Evolutionary conservation across 2,797 vertebrate species (phyloP).

Genomic region (Danionella dracula): DNA sequence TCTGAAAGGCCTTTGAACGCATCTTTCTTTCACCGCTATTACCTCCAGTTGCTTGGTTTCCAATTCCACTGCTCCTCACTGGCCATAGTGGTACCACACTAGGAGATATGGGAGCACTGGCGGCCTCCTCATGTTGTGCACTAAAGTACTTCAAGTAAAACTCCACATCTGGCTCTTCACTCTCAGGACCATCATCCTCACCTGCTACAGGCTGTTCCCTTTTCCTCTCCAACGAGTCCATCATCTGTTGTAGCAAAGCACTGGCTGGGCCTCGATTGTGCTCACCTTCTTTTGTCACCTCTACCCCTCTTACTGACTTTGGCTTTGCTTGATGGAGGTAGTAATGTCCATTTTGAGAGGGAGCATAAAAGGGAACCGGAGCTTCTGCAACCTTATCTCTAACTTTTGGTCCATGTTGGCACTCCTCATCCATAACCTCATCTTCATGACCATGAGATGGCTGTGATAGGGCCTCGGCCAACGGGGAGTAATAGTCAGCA

Average conservation of each 20-base stretch:
- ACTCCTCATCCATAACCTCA: conserved; percentile 79
- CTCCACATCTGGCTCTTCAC: conserved; percentile 86
- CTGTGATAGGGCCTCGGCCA: conserved; percentile 74
- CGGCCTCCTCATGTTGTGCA: conserved; percentile 75
- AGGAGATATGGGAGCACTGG: conserved; percentile 69
- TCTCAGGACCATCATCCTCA: conserved; percentile 78
- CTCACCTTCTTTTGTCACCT: conserved; percentile 62
- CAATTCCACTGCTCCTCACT: conserved; percentile 57
- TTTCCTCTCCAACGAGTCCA: conserved; percentile 86
- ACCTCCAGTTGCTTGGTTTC: conserved; percentile 50
- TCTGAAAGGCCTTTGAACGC: conserved; percentile 98
- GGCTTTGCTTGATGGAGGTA: conserved; percentile 69
- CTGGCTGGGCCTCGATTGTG: conserved; percentile 83
- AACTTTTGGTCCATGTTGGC: conserved; percentile 67
- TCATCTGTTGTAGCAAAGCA: conserved; percentile 91
- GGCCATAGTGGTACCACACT: conserved; percentile 66
- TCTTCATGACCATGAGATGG: conserved; percentile 60
- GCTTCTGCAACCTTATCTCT: conserved; percentile 65
- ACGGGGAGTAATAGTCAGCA: conserved; percentile 68
- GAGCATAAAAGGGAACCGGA: conserved; percentile 69
- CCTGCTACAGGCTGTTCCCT: conserved; percentile 66
- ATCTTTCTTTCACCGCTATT: conserved; percentile 88
- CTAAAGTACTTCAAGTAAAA: conserved; percentile 99
- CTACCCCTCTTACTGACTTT: conserved; percentile 50
- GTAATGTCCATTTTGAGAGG: conserved; percentile 87